Evolutionary conservation across 2,113 vertebrate species (phyloP).

Genomic region (Oreochromis spilurus): DNA sequence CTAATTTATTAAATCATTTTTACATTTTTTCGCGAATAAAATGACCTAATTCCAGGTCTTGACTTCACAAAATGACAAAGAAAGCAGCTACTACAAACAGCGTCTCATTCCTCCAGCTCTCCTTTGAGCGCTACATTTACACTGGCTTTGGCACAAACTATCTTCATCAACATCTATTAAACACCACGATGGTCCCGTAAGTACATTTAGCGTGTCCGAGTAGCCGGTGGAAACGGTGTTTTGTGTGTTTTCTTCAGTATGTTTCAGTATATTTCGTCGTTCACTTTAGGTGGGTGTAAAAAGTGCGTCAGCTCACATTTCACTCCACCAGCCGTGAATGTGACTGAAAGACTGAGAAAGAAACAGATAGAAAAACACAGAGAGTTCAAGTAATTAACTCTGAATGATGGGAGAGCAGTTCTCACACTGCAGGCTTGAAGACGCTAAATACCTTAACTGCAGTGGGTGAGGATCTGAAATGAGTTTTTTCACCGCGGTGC

Average conservation of each 20-base stretch:
- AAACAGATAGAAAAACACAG: background rate
- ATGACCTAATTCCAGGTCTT: background rate
- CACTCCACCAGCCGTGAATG: background rate
- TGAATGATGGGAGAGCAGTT: background rate
- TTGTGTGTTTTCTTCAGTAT: background rate
- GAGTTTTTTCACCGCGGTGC: background rate
- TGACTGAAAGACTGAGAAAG: background rate
- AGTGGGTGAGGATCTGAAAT: background rate
- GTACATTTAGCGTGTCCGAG: background rate
- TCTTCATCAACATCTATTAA: background rate
- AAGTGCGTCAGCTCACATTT: background rate
- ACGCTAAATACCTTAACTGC: background rate
- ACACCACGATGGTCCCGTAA: background rate
- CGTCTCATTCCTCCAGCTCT: background rate
- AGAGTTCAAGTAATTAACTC: slow-evolving; percentile 4
- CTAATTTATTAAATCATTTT: background rate
- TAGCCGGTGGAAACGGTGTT: background rate
- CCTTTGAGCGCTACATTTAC: slow-evolving; percentile 4
- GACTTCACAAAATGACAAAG: background rate
- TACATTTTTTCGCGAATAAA: fast-evolving
- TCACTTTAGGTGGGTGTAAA: background rate
- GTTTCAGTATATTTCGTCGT: background rate
- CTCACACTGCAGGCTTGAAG: background rate
- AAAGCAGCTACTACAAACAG: background rate
- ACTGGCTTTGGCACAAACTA: slow-evolving; percentile 15